phyloP scores from a whole-genome alignment of 2,113 vertebrate species.

The Rhinoptilus africanus region DNA sequence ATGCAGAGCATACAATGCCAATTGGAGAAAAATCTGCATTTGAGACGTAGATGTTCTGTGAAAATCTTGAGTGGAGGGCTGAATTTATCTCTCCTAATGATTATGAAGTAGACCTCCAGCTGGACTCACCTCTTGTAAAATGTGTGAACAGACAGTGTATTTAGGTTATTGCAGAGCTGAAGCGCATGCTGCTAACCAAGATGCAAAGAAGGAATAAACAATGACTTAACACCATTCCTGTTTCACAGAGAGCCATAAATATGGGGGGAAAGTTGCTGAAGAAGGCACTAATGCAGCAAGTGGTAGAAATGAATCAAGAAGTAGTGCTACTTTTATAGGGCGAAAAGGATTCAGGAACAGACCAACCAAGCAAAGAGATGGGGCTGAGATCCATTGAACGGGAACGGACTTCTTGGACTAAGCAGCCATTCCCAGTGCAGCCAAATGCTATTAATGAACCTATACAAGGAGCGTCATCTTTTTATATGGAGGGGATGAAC shows the following conservation, averaged over 20 bases:
- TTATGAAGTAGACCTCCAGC: background rate
- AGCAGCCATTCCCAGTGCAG: background rate
- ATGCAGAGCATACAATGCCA: background rate
- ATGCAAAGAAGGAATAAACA: constrained; percentile 36
- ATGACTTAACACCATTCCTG: background rate
- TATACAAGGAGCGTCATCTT: background rate
- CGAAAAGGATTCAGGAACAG: background rate
- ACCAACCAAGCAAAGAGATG: background rate
- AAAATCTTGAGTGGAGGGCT: background rate
- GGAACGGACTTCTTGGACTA: background rate
- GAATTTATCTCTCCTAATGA: background rate
- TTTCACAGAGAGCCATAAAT: background rate
- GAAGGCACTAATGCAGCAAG: background rate
- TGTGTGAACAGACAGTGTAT: background rate
- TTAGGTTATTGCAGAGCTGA: background rate
- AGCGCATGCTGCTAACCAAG: background rate
- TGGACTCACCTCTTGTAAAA: background rate
- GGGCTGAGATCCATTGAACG: background rate
- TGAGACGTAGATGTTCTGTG: background rate
- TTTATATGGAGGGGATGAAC: background rate
- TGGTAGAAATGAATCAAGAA: background rate
- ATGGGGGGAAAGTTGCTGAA: background rate
- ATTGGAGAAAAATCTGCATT: background rate
- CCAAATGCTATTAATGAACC: background rate
- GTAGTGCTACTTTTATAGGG: background rate